Evolutionary conservation across 2,797 vertebrate genomes (phyloP).

Genomic region (Hylomyscus alleni): DNA sequence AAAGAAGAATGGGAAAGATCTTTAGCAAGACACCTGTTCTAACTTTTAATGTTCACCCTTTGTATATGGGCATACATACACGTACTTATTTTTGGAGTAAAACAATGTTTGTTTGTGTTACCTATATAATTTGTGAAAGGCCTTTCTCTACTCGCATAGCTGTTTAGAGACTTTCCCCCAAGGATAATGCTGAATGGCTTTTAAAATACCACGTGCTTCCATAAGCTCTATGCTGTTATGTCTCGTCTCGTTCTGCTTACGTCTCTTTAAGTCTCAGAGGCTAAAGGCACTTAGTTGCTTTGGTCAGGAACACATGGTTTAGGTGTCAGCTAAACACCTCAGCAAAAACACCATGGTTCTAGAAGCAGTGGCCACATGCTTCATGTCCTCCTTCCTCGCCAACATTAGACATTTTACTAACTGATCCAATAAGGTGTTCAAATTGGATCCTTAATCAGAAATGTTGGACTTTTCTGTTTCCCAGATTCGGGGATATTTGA

Average conservation of each 20-base stretch:
- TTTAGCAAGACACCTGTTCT: slow-evolving; percentile 45
- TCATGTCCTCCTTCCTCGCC: not conserved
- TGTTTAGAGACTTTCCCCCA: slow-evolving; percentile 47
- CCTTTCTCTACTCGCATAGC: not conserved
- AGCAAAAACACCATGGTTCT: not conserved
- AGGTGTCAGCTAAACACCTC: not conserved
- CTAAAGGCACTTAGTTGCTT: not conserved
- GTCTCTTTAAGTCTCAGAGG: not conserved
- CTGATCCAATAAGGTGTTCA: not conserved
- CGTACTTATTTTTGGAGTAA: not conserved
- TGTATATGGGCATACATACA: not conserved
- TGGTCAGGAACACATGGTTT: not conserved
- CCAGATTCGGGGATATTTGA: not conserved
- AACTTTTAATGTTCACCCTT: slow-evolving; percentile 10
- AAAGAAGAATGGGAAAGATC: slow-evolving; percentile 45
- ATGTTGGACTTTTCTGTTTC: not conserved
- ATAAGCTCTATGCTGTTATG: not conserved
- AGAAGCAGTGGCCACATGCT: not conserved
- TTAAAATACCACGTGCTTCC: not conserved
- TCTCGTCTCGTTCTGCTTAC: not conserved
- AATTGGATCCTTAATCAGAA: not conserved
- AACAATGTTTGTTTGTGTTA: not conserved
- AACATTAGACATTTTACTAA: slow-evolving; percentile 10
- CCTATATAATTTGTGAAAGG: slow-evolving; percentile 19
- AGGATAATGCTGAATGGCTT: slow-evolving; percentile 12